Conservation (phyloP, 1,140 invertebrate genomes). For the Leptinotarsa undecemlineata region DNA sequence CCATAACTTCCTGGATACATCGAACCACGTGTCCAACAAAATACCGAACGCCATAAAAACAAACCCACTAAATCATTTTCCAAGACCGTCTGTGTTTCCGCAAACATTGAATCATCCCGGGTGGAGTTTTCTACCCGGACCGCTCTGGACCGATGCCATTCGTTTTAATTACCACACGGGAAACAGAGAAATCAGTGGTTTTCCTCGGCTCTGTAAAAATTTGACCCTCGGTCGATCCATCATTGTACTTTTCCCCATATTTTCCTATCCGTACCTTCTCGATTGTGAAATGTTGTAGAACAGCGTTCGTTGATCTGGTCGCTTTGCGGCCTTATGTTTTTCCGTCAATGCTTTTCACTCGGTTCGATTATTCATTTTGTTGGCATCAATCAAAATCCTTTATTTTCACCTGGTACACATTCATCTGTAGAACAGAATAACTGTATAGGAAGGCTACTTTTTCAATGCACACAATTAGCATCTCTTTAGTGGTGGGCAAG, state of each 20-base stretch:
- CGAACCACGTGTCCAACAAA: not conserved
- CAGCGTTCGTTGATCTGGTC: not conserved
- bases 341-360: not conserved
- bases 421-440: no score
- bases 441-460: no score
- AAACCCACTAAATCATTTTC: constrained; percentile 14
- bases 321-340: not conserved
- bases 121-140: constrained; percentile 11
- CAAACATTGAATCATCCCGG: constrained; percentile 24
- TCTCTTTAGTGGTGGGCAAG: no score
- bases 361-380: not conserved
- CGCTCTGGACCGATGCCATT: constrained; percentile 11
- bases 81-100: constrained; percentile 22
- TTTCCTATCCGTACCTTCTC: not conserved
- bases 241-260: not conserved
- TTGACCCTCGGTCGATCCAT: constrained; percentile 5
- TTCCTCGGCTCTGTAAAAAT: constrained; percentile 21
- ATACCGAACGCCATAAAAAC: constrained; percentile 8
- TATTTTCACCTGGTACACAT: not conserved
- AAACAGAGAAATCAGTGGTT: constrained; percentile 22
- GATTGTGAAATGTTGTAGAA: not conserved
- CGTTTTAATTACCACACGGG: constrained; percentile 23
- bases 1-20: not conserved
- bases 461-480: no score
- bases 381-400: not conserved